Evolutionary conservation across 1,140 invertebrate genomes (phyloP).

Genomic region (Neodiprion lecontei): DNA sequence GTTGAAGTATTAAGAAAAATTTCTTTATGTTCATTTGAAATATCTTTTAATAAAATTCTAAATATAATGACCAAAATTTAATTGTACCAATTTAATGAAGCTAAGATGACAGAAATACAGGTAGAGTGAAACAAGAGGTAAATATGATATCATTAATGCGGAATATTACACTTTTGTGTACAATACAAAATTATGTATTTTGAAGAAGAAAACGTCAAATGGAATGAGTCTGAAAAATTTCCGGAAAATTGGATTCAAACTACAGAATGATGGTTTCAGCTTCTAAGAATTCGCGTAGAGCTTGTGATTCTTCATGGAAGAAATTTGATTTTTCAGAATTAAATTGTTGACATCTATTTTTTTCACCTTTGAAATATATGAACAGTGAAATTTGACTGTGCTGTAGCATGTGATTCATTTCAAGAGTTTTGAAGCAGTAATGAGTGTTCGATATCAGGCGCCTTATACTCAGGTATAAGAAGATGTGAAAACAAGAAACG

Average conservation of each 20-base stretch:
- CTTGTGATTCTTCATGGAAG: neutral
- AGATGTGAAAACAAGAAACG: too few species aligned
- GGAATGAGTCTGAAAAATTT: neutral
- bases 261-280: neutral
- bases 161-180: too few species aligned
- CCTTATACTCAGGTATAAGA: too few species aligned
- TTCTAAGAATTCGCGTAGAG: slow-evolving; percentile 8
- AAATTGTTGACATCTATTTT: neutral
- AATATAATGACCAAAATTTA: neutral
- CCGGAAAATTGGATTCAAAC: neutral
- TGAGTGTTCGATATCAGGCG: too few species aligned
- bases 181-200: slow-evolving; percentile 19
- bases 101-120: neutral
- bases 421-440: too few species aligned
- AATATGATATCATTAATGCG: neutral
- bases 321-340: too few species aligned
- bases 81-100: neutral
- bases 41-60: too few species aligned
- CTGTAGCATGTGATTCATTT: too few species aligned
- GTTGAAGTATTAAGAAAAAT: too few species aligned
- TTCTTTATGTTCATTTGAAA: too few species aligned
- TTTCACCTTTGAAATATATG: neutral
- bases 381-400: too few species aligned
- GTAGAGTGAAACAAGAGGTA: neutral
- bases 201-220: neutral